Evolutionary conservation across 2,113 vertebrate species (phyloP), one percentile per base, ranked within the genome.

Genomic region (Nipponia nippon): DNA sequence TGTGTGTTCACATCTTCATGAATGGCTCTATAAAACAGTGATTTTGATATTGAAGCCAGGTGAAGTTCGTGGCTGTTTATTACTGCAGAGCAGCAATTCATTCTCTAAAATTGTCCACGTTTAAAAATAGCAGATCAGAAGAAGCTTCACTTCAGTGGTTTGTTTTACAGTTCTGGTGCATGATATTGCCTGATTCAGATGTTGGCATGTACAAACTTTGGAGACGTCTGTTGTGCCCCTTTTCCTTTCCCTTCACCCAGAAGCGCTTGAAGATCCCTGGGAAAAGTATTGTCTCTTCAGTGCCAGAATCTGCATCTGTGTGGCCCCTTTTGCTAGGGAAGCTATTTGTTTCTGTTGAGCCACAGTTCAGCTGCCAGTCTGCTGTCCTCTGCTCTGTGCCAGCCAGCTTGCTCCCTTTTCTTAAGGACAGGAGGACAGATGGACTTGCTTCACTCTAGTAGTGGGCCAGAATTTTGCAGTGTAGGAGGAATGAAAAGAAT

Each of bases 361-460:
- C 16, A 20, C 49, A 38, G 89, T 62, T 94, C 95, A 93, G 70
- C 90, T 95, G 92, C 66, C 50, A 69, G 40, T 49, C 66, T 91
- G 40, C 73, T 94, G 72, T 55, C 67, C 89, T 81, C 76, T 91
- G 62, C 62, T 90, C 55, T 75, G 47, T 93, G 95, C 91, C 96
- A 96, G 78, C 44, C 66, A 71, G 69, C 52, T 85, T 90, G 84
- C 38, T 52, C 78, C 53, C 58, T 71, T 79, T 87, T 34, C 87
- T 83, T 90, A 71, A 95, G 93, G 92, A 67, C 84, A 76, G 78
- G 42, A 56, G 83, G 73, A 72, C 93, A 95, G 91, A 91, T 91
- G 95, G 94, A 69, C 62, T 61, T 94, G 44, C 70, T 94, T 93
- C 93, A 91, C 75, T 96, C 90, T 85, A 52, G 22, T 77, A 83